Evolutionary conservation across 2,888 invertebrate species (phyloP), one percentile per base, ranked within the genome.

Genomic region (Dicyrtomina minuta): DNA sequence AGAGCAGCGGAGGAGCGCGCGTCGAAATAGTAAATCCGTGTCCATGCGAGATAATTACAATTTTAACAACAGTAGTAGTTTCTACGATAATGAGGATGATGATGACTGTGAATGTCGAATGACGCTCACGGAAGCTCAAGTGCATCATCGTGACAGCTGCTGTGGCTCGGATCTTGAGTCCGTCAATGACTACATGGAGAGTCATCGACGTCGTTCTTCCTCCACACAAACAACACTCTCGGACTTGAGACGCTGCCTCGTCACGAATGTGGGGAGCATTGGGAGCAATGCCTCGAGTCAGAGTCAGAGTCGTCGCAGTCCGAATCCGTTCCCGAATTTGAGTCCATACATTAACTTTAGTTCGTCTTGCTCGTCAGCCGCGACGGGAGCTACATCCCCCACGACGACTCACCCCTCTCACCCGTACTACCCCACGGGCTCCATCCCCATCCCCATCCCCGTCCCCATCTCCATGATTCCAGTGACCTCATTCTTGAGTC

Each of bases 161-260:
- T 74, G 73, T 49, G 74, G 75, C 22, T 76, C 76, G 8, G 76
- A 76, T 33, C 24, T 76, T 17, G 77, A 78, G 68, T 73, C 71
- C 13, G 65, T 77, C 20, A 73, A 74, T 46, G 77, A 78, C 58
- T 78, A 78, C 64, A 64, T 76, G 74, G 77, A 78, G 60, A 66
- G 66, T 24, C 61, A 61, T 15, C 56, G 74, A 46, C 53, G 77
- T 15, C 65, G 76, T 2, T 75, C 75, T 10, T 75, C 75, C 22
- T 75, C 75, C 26, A 78, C 77, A 1, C 77, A 78, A 53, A 78
- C 77, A 15, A 76, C 76, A 6, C 60, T 75, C n/a, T 75, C 74
- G 6, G 76, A 78, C 51, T 46, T 78, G 44, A 66, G 75, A n/a
- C 73, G 72, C 24, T 74, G 75, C 39, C 71, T 76, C 22, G 27